Evolutionary conservation across 2,113 vertebrate species (phyloP).

Genomic region (Euleptes europaea): DNA sequence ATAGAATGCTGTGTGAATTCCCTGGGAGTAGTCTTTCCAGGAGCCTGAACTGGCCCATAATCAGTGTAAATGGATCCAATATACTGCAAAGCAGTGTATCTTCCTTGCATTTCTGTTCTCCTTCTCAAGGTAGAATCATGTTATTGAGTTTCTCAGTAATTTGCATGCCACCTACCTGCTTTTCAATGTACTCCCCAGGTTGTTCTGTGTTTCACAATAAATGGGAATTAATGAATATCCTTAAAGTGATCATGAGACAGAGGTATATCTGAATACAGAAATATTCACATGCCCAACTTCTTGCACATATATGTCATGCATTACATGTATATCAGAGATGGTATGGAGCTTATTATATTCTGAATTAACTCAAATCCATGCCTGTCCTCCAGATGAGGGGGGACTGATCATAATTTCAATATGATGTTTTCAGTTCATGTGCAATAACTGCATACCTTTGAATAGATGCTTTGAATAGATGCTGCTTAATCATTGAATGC

Average conservation of each 20-base stretch:
- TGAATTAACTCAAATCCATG: background rate
- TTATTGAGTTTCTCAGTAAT: too few species aligned
- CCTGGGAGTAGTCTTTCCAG: too few species aligned
- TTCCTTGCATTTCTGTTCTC: too few species aligned
- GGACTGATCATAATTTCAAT: too few species aligned
- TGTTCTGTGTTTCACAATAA: background rate
- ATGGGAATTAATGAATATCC: background rate
- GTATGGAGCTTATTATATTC: background rate
- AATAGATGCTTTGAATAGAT: background rate
- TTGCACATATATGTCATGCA: background rate
- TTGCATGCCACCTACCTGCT: too few species aligned
- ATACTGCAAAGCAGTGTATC: too few species aligned
- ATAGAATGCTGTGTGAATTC: too few species aligned
- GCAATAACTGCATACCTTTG: background rate
- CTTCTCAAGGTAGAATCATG: too few species aligned
- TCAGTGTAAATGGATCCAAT: too few species aligned
- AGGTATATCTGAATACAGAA: background rate
- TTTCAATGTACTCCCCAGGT: background rate
- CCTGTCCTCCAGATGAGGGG: background rate
- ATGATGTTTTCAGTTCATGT: background rate
- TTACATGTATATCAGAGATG: fast-evolving
- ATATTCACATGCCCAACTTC: background rate
- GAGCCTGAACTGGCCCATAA: too few species aligned
- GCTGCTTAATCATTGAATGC: background rate
- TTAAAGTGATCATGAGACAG: background rate